A percentile compares a stretch with the other conserved stretches of the same genome.
Conservation (phyloP, 2,888 invertebrate species). For the Tupiocoris notatus region DNA sequence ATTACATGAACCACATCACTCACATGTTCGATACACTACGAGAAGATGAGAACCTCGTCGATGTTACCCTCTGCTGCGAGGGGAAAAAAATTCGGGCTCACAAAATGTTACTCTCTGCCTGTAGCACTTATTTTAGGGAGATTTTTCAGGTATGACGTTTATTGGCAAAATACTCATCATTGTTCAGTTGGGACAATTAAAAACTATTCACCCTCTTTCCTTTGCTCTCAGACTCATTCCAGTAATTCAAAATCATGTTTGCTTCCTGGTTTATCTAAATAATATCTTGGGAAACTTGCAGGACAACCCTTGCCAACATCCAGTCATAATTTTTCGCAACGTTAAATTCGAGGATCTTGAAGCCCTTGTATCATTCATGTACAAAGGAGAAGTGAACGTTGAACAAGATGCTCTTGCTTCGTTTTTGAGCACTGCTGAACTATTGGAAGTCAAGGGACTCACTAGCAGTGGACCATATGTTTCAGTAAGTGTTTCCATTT, state of each 20-base stretch:
- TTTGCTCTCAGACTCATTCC: too few relatives aligned
- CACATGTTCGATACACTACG: slow-evolving; percentile 73
- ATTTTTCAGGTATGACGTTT: slow-evolving; percentile 54
- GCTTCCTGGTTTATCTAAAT: too few relatives aligned
- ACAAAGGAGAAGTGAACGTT: slow-evolving; percentile 75
- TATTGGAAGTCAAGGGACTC: slow-evolving; percentile 73
- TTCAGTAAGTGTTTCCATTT: slow-evolving; percentile 33
- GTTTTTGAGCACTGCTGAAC: slow-evolving; percentile 73
- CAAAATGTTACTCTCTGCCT: slow-evolving; percentile 79
- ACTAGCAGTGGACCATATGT: slow-evolving; percentile 54
- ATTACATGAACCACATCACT: slow-evolving; percentile 74
- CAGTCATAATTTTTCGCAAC: slow-evolving; percentile 76
- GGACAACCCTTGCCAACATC: slow-evolving; percentile 58
- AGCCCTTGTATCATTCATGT: slow-evolving; percentile 78
- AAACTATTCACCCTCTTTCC: not conserved
- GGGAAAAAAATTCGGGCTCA: slow-evolving; percentile 81
- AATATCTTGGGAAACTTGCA: too few relatives aligned
- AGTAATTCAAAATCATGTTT: too few relatives aligned
- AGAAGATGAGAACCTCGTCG: slow-evolving; percentile 65
- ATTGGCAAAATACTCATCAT: not conserved
- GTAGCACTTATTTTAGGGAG: slow-evolving; percentile 73
- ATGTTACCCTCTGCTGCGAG: slow-evolving; percentile 82
- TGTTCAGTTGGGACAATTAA: not conserved
- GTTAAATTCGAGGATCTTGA: slow-evolving; percentile 74
- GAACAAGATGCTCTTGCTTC: slow-evolving; percentile 75